Percentiles rank a stretch among this genome's conserved stretches.
These are phyloP conservation scores for Alcis repandata DNA, from an alignment of 2,888 invertebrate species.

Conservation along the genomic window DNA sequence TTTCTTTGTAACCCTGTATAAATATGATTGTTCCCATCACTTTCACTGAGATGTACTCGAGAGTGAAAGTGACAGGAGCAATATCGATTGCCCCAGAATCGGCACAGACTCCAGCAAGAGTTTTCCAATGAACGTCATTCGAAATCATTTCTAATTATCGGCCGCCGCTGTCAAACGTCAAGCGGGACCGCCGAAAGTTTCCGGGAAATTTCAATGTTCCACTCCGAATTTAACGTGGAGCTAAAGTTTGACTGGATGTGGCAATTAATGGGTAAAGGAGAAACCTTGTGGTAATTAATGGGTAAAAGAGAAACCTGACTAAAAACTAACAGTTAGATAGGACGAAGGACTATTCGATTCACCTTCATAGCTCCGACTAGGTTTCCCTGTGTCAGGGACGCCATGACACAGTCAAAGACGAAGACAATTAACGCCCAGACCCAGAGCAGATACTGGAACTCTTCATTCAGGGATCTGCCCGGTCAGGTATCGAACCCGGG, in stretches of 20 bases:
- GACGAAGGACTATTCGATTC: too few relatives aligned
- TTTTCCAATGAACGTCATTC: constrained; percentile 45
- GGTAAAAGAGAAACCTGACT: too few relatives aligned
- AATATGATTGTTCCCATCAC: background rate
- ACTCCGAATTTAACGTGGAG: constrained; percentile 29
- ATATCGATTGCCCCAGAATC: constrained; percentile 3
- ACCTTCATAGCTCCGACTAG: too few relatives aligned
- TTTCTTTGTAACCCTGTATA: too few relatives aligned
- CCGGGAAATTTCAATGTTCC: constrained; percentile 63
- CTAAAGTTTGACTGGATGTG: constrained; percentile 40
- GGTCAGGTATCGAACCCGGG: too few relatives aligned
- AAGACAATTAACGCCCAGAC: too few relatives aligned
- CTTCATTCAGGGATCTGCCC: too few relatives aligned
- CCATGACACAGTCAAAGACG: too few relatives aligned
- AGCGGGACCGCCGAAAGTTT: constrained; percentile 49
- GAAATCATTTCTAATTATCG: constrained; percentile 63
- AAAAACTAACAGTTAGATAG: too few relatives aligned
- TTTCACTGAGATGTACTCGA: background rate
- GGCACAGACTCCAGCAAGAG: background rate
- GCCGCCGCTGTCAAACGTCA: constrained; percentile 59
- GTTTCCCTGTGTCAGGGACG: too few relatives aligned
- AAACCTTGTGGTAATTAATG: too few relatives aligned
- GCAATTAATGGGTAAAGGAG: background rate
- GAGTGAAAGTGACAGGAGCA: background rate
- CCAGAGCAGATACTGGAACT: too few relatives aligned